These are phyloP conservation scores for Batillaria attramentaria DNA, from an alignment of 1,140 invertebrate species.

Conservation along the genomic window DNA sequence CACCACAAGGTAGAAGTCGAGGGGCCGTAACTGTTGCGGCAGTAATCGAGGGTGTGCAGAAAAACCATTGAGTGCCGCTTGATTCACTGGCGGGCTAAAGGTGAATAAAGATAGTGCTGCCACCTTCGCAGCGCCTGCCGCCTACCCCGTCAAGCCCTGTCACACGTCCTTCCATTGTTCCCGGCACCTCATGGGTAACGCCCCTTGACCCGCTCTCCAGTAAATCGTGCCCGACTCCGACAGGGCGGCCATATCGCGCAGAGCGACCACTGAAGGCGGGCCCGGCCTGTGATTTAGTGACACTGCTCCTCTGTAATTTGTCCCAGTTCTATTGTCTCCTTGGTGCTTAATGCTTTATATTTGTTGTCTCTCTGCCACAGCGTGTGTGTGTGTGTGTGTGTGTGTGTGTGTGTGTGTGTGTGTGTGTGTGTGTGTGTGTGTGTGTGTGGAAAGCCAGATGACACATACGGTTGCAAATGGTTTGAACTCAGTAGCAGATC, in stretches of 20 bases:
- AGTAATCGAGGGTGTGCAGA: too few species aligned
- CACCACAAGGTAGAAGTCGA: too few species aligned
- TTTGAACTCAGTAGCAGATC: neutral
- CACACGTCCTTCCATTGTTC: neutral
- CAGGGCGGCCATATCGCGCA: neutral
- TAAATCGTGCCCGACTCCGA: neutral
- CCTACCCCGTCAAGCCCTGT: too few species aligned
- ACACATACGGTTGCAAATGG: neutral
- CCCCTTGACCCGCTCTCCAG: neutral
- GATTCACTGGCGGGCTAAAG: too few species aligned
- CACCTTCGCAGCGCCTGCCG: too few species aligned
- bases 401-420: neutral
- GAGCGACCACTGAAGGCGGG: neutral
- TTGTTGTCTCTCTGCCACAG: neutral
- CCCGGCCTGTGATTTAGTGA: neutral
- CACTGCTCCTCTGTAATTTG: neutral
- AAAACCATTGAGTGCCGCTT: too few species aligned
- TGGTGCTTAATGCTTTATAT: neutral
- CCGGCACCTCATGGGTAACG: neutral
- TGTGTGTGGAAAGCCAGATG: neutral
- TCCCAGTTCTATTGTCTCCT: neutral
- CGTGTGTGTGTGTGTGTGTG: constrained; percentile 3
- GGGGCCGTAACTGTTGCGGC: too few species aligned
- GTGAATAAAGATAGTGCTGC: too few species aligned
- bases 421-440: neutral